These are phyloP conservation scores for Drosophila pseudoobscura DNA, from an alignment of 1,140 invertebrate species.

Conservation along the genomic window DNA sequence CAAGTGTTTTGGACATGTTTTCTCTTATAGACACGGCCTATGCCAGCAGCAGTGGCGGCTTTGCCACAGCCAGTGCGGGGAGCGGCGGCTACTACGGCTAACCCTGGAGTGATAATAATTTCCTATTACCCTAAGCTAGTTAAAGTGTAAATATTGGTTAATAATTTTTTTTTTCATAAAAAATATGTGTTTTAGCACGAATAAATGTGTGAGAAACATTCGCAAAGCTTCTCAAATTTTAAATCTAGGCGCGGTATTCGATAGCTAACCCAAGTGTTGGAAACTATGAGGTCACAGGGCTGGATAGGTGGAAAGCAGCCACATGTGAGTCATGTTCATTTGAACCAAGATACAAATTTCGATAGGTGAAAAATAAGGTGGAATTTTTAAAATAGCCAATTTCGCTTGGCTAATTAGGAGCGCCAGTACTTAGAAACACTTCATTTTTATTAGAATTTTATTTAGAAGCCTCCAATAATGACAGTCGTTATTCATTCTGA, in stretches of 20 bases:
- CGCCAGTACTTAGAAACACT: too few species aligned
- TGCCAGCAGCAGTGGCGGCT: conserved; percentile 75
- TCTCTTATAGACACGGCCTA: conserved; percentile 70
- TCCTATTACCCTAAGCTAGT: conserved; percentile 27
- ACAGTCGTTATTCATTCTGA: too few species aligned
- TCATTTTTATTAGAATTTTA: too few species aligned
- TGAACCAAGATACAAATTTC: too few species aligned
- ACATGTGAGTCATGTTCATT: too few species aligned
- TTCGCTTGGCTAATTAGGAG: too few species aligned
- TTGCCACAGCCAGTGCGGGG: conserved; percentile 64
- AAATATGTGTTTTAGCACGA: conserved; percentile 2
- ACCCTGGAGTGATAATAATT: conserved; percentile 15
- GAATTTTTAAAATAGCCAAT: too few species aligned
- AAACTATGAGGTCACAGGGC: neutral
- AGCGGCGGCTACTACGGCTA: conserved; percentile 61
- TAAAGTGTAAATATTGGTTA: conserved; percentile 48
- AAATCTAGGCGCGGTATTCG: conserved; percentile 2
- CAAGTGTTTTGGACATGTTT: conserved; percentile 79
- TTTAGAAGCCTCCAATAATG: too few species aligned
- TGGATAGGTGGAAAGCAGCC: too few species aligned
- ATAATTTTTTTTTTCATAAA: conserved; percentile 22
- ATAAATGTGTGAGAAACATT: conserved; percentile 14
- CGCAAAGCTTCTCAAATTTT: neutral
- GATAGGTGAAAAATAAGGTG: too few species aligned
- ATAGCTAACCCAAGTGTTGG: conserved; percentile 13